Evolutionary conservation across 2,113 vertebrate species (phyloP), one percentile per base, ranked within the genome.

Genomic region (Lamprotornis superbus): DNA sequence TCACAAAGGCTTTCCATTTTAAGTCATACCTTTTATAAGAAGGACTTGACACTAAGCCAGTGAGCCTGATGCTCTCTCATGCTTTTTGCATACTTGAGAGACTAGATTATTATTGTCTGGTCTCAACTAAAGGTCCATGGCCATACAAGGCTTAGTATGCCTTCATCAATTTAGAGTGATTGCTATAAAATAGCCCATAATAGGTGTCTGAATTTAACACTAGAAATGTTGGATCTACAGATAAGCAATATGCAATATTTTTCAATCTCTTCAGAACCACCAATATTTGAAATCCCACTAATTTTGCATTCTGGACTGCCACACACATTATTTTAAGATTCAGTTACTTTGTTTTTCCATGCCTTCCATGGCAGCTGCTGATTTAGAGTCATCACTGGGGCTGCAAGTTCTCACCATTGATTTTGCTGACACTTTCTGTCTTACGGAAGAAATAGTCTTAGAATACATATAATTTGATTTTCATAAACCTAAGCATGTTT

Each of bases 21-120:
- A 96, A 97, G 96, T 97, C 94, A 97, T 96, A 96, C 97, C 95
- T 97, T 96, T 95, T 94, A 69, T 63, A 94, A 95, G 93, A 47
- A 90, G 44, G 71, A 73, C 61, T 94, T 97, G 96, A 97, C 56
- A 35, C 44, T 30, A 11, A 75, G 97, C 97, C 97, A 97, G 85
- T 47, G 87, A 80, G 79, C 44, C 73, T 68, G 70, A 90, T 93
- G 74, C 60, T 56, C 71, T 68, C 94, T 95, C 91, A 10, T 69
- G 74, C 92, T 94, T 97, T 94, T 81, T 93, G 84, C 87, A 90
- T 95, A 93, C 96, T 97, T 95, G 27, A 79, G 81, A 92, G 83
- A 88, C 93, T 83, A 86, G 80, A 95, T 95, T 87, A 95, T 95
- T 96, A 84, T 83, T 95, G 64, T 91, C 94, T 93, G 74, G 68